Conservation (phyloP, 1,140 invertebrate species). For the Linepithema humile region DNA sequence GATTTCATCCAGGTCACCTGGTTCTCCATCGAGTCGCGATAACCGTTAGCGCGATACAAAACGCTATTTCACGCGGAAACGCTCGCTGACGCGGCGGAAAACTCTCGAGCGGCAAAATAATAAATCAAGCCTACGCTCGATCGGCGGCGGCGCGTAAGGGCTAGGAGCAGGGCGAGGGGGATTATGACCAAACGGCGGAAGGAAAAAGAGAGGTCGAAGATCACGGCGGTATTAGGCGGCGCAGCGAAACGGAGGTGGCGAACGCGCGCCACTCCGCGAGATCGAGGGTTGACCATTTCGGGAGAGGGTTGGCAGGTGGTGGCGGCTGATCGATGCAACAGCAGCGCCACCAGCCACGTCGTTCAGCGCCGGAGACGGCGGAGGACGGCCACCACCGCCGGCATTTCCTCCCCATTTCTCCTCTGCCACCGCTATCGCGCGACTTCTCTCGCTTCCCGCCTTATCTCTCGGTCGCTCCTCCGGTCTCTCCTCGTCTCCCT, state of each 20-base stretch:
- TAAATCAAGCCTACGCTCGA: conserved; percentile 48
- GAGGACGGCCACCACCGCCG: conserved; percentile 11
- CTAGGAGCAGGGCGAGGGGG: background rate
- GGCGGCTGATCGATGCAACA: conserved; percentile 82
- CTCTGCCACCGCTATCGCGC: background rate
- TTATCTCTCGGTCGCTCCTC: conserved; percentile 14
- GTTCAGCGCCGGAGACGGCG: conserved; percentile 32
- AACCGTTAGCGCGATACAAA: conserved; percentile 36
- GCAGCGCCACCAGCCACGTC: conserved; percentile 75
- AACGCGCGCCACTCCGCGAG: conserved; percentile 22
- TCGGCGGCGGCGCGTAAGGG: background rate
- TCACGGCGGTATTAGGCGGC: conserved; percentile 59
- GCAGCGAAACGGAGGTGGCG: conserved; percentile 38
- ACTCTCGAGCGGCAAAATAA: conserved; percentile 22
- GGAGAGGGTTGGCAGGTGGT: conserved; percentile 71
- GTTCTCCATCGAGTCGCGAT: conserved; percentile 20
- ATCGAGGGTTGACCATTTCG: conserved; percentile 70
- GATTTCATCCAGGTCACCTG: conserved; percentile 57
- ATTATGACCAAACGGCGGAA: background rate
- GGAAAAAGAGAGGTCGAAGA: conserved; percentile 21
- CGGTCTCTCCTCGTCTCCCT: background rate
- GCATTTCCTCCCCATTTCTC: conserved; percentile 4
- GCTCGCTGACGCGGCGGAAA: conserved; percentile 12
- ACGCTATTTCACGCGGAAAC: conserved; percentile 31
- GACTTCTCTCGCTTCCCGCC: background rate